phyloP scores from a whole-genome alignment of 2,113 vertebrate genomes.

The Pachyramphus minor region DNA sequence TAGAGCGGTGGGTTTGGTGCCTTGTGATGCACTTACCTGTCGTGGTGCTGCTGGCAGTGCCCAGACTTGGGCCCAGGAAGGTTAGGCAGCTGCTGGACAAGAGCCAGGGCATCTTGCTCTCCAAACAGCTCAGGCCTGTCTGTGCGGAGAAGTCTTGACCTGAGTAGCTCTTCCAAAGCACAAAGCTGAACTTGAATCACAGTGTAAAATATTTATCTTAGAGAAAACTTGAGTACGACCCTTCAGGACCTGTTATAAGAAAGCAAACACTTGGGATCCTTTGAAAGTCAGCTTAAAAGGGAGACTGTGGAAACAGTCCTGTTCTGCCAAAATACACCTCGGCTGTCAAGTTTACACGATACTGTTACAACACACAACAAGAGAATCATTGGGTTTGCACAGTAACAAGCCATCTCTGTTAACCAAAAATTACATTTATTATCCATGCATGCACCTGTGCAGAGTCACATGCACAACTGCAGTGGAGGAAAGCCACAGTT shows the following conservation, averaged over 20 bases:
- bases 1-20: not conserved
- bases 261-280: slow-evolving; percentile 53
- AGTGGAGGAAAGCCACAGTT: not conserved
- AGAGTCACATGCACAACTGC: accelerated
- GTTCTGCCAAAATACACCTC: slow-evolving; percentile 41
- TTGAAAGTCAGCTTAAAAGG: slow-evolving; percentile 48
- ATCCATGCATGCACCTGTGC: not conserved
- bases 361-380: slow-evolving; percentile 36
- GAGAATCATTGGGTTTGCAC: not conserved
- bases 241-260: not conserved
- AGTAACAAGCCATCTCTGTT: slow-evolving; percentile 34
- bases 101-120: accelerated
- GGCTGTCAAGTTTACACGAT: slow-evolving; percentile 38
- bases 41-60: not conserved
- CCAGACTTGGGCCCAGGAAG: not conserved
- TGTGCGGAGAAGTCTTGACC: not conserved
- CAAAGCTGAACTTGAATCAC: not conserved
- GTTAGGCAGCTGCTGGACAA: not conserved
- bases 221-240: not conserved
- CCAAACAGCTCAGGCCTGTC: not conserved
- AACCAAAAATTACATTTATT: not conserved
- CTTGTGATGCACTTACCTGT: not conserved
- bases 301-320: slow-evolving; percentile 20
- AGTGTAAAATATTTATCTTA: not conserved
- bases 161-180: not conserved